Base-by-base conservation (phyloP, 2,113 vertebrate species). In the Pseudonaja textilis region DNA sequence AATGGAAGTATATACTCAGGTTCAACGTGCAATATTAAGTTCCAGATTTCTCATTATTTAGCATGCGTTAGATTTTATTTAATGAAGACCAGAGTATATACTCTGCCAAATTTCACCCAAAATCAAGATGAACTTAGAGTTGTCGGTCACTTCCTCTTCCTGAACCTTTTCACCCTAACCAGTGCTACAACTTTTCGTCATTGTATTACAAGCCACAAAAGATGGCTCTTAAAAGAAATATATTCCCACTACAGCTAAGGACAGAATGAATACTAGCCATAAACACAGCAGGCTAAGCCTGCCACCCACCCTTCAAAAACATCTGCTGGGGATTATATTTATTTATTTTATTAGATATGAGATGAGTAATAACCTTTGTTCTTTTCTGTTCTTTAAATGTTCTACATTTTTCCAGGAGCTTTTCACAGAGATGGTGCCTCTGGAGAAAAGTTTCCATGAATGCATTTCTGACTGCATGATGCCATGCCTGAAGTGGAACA, bases 1-100 rank as follows among this genome's bases (percentile, higher is more conserved):
- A 97, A 97, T 91, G 95, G 97, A 96, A 85, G 26, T 14, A 26
- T 22, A 87, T 69, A 16, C 54, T 85, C 91, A 96, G 95, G 96
- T 92, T 93, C 12, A n/a, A 95, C 14, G 4, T 26, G 95, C 34
- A 90, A 88, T 56, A 23, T 0, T 90, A 94, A 93, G 90, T 26
- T 55, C 88, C 7, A 7, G 94, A 81, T 89, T 96, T 92, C 91
- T 61, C 42, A 54, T 88, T 81, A 87, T 89, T 89, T 5, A 23
- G 55, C 88, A 61, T 39, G 81, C 16, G 52, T 50, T 64, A 64
- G 94, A 97, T 93, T 94, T 96, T 88, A 47, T 45, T 45, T 88
- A 93, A 85, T 96, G 89, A 85, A 94, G 93, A 74, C 93, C 94
- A 93, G 88, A 2, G 52, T 25, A 90, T 4, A 56, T 45, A 10